Conservation (phyloP, 2,113 vertebrate species). For the Eptesicus fuscus region DNA sequence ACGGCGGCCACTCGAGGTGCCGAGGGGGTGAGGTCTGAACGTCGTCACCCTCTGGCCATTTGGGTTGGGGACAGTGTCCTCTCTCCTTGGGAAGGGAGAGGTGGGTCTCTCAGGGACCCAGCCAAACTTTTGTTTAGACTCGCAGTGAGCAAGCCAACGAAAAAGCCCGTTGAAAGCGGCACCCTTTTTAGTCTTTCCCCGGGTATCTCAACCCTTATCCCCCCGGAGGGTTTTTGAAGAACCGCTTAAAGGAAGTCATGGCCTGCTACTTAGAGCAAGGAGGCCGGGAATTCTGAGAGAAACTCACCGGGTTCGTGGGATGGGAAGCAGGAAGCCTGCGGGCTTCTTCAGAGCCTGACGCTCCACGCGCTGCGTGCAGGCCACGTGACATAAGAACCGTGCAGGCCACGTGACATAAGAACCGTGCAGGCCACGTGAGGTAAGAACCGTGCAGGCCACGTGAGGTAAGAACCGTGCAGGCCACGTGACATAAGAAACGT, state of each 20-base stretch:
- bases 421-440: no score
- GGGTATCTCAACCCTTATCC: not conserved
- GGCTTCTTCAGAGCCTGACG: no score
- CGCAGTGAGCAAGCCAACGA: not conserved
- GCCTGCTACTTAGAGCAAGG: not conserved
- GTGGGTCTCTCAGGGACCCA: not conserved
- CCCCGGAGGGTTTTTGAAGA: not conserved
- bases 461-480: no score
- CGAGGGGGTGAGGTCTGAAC: not conserved
- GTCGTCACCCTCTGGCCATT: rapidly evolving
- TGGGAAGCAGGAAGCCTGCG: rapidly evolving
- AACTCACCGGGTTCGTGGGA: not conserved
- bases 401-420: no score
- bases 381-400: no score
- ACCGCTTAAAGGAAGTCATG: not conserved
- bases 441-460: no score
- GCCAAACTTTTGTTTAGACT: not conserved
- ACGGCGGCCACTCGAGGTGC: not conserved
- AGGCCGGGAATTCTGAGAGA: not conserved
- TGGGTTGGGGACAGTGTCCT: not conserved
- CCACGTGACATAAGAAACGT: no score
- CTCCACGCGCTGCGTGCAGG: no score
- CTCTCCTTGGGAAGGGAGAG: not conserved
- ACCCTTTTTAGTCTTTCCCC: no score
- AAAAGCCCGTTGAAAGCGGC: not conserved